Percentiles rank a stretch among this genome's conserved stretches.
phyloP scores from a whole-genome alignment of 2,113 vertebrate genomes.

The Scytalopus superciliaris region DNA sequence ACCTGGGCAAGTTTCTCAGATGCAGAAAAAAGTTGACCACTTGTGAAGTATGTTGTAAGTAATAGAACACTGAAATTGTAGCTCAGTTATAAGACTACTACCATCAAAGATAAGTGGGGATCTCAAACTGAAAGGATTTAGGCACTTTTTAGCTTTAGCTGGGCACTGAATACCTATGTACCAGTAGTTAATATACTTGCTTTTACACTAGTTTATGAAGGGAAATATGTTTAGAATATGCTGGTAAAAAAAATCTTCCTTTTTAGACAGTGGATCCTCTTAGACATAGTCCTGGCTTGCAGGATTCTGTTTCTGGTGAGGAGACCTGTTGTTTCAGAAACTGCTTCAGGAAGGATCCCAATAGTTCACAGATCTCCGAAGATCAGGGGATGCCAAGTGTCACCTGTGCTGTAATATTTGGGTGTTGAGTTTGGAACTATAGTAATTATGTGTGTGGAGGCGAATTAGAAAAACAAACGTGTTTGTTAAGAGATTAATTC shows the following conservation, averaged over 20 bases:
- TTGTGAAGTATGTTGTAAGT: not conserved
- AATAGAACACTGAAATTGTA: not conserved
- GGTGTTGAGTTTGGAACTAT: slow-evolving; percentile 47
- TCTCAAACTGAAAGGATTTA: not conserved
- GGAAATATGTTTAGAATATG: not conserved
- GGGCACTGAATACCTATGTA: not conserved
- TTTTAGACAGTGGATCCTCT: not conserved
- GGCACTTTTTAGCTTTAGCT: not conserved
- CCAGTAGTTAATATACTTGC: not conserved
- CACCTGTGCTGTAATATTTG: slow-evolving; percentile 25
- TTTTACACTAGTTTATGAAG: not conserved
- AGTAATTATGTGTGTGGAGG: slow-evolving; percentile 54
- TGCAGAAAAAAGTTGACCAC: not conserved
- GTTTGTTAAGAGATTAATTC: slow-evolving; percentile 68
- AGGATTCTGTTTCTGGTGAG: not conserved
- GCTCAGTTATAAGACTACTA: not conserved
- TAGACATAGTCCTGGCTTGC: not conserved
- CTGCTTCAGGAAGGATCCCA: not conserved
- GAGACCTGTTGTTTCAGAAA: not conserved
- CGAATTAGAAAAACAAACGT: slow-evolving; percentile 64
- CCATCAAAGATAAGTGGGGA: not conserved
- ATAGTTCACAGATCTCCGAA: not conserved
- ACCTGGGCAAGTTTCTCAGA: not conserved
- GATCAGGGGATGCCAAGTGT: not conserved
- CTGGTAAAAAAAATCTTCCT: not conserved